Percentiles rank a stretch among this genome's conserved stretches.
Conservation (phyloP, 2,113 vertebrate genomes). For the Strix uralensis region DNA sequence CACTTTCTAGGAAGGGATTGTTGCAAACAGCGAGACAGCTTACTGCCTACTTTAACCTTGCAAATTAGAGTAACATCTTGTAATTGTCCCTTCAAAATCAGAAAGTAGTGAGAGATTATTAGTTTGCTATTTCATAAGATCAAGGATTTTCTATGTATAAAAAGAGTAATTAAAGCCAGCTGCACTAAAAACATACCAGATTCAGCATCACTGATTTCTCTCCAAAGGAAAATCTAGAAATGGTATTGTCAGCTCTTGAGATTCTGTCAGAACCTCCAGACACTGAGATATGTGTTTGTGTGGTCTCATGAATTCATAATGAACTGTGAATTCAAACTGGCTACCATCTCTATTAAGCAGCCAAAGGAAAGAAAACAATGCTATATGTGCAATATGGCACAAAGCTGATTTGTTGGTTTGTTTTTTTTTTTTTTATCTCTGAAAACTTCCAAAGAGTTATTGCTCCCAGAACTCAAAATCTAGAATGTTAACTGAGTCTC, state of each 20-base stretch:
- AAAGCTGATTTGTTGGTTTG: background rate
- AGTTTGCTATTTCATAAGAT: background rate
- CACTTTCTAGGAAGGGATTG: background rate
- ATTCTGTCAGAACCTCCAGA: background rate
- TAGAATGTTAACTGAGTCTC: background rate
- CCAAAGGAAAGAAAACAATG: background rate
- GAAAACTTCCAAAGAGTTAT: background rate
- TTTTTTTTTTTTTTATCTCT: background rate
- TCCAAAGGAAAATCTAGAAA: background rate
- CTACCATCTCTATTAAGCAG: background rate
- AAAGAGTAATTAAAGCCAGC: background rate
- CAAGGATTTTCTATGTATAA: background rate
- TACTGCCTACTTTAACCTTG: background rate
- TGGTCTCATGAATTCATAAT: background rate
- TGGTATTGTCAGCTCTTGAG: background rate
- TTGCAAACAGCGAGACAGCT: background rate
- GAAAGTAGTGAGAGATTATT: background rate
- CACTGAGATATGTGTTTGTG: background rate
- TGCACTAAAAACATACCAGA: background rate
- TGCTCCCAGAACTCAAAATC: background rate
- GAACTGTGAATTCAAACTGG: background rate
- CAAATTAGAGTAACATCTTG: background rate
- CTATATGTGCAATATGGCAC: background rate
- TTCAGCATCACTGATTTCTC: background rate
- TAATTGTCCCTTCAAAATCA: background rate